phyloP scores from a whole-genome alignment of 2,113 vertebrate species.

The Malurus cyaneus region DNA sequence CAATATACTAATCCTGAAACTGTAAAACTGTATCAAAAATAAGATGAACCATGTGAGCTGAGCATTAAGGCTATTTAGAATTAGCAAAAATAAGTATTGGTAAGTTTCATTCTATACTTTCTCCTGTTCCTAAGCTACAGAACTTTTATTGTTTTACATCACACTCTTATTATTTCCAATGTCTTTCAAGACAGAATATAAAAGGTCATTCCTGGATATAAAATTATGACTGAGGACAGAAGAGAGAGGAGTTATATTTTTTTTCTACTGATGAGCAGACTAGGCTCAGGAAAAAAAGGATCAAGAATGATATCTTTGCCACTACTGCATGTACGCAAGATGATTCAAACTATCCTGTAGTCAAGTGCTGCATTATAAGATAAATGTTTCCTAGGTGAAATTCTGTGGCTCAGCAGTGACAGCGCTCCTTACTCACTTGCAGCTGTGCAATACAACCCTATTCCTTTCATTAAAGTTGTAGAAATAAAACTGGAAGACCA shows the following conservation, averaged over 20 bases:
- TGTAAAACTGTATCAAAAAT: neutral
- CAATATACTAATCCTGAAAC: neutral
- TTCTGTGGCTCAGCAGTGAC: neutral
- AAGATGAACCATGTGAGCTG: neutral
- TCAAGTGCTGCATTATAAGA: neutral
- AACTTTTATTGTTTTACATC: neutral
- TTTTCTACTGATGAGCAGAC: neutral
- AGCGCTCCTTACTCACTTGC: neutral
- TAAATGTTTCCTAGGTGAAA: neutral
- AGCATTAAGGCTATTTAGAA: neutral
- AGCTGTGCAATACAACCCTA: neutral
- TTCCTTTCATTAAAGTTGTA: neutral
- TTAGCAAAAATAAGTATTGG: neutral
- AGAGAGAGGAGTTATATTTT: neutral
- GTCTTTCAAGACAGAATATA: neutral
- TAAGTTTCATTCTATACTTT: neutral
- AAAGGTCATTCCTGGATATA: conserved; percentile 20
- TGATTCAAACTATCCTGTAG: neutral
- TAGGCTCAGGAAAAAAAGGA: neutral
- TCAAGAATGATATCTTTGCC: conserved; percentile 6
- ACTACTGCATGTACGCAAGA: neutral
- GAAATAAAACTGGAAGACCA: neutral
- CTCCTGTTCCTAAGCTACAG: neutral
- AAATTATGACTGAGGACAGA: neutral
- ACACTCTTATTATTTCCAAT: neutral